Base-by-base conservation (phyloP, 2,797 vertebrate genomes). In the Parauchenoglanis punctatus region DNA sequence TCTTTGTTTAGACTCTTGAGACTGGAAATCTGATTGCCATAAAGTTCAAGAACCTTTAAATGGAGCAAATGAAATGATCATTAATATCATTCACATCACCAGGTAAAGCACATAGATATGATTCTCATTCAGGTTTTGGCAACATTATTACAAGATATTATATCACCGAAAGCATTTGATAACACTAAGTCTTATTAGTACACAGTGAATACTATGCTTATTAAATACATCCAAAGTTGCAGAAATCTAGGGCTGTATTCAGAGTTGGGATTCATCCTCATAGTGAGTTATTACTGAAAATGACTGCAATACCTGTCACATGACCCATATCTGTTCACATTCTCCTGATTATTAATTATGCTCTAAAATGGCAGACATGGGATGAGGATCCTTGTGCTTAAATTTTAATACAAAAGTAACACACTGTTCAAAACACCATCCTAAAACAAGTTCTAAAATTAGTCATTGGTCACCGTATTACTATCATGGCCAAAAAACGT, bases 21-120 rank as follows among this genome's bases (percentile, higher is more conserved):
- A 88, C 94, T 93, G n/a, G 63, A 23, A 78, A 98, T 85, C 18
- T 81, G 1, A 1, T 98, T 98, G 86, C 91, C 94, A 10, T 96
- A 96, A 0, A 98, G 94, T 92, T 98, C 97, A 93, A 98, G 92
- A 76, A 97, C 93, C 98, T 98, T 93, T 12, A 7, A 87, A 83
- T 40, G 18, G 10, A 59, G 58, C 31, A 58, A 15, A 28, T 6
- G 6, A 52, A 28, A 76, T 13, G 2, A 76, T 76, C 25, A 54
- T 76, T 15, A 17, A 52, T 75, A 75, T 75, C 25, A 75, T n/a
- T 76, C 23, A 52, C 46, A 52, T 52, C 6, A 52, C 20, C 46
- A 20, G 4, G 0, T 73, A 5, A 44, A 72, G 70, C 40, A 44
- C 70, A 72, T 3, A 72, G 5, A 25, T 52, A 76, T 7, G 0